Evolutionary conservation across 2,113 vertebrate genomes (phyloP), one percentile per base, ranked within the genome.

Genomic region (Cinclus cinclus): DNA sequence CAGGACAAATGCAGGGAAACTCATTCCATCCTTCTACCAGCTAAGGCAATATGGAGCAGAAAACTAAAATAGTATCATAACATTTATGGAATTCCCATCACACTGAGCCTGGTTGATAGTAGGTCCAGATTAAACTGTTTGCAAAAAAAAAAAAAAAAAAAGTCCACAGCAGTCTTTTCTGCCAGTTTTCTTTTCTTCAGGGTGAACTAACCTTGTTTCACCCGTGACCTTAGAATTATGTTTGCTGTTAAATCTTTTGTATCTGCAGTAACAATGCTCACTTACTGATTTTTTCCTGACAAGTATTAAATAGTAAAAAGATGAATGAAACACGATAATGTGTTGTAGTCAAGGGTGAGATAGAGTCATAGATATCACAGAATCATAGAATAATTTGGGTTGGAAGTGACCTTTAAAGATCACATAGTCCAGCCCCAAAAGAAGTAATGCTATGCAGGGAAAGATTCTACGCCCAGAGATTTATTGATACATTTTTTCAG

Each of bases 181-280:
- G 75, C 6, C 59, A 62, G 21, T 70, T 94, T 87, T 91, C 53
- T 83, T 37, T 37, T 37, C 35, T 37, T 37, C 35, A 37, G 35
- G 35, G 35, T 80, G 60, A 83, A 9, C 13, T 62, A 87, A 70
- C 90, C 88, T 90, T 90, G 41, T 89, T 95, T 93, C 71, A 90
- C 71, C 64, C 73, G 46, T 0, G 0, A 42, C 71, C 63, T 85
- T 53, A 62, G 63, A 86, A 49, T 25, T 44, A 3, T 63, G 70
- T 74, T 67, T 90, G 50, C 64, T 70, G 25, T 78, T 83, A 70
- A 84, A 75, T 74, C 68, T 76, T 90, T 74, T 59, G 52, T 68
- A 83, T 37, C 71, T 92, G 50, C 47, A 47, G 23, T 42, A 83
- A 67, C 35, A 74, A 50, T 58, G 46, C n/a, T 60, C 56, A 46